Base-by-base conservation (phyloP, 2,797 vertebrate genomes). In the Danio jaintianensis region DNA sequence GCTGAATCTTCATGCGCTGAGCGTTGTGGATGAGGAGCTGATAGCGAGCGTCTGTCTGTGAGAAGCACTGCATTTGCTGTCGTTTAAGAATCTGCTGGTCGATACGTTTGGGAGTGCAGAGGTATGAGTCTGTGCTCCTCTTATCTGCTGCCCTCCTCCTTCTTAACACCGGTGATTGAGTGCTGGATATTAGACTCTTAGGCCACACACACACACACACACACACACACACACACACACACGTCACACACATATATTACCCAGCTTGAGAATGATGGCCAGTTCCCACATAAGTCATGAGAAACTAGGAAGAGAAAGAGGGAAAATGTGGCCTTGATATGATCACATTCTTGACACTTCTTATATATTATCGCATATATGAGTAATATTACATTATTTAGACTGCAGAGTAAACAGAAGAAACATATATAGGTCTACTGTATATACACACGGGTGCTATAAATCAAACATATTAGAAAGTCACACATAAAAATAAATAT, bases 91-190 rank as follows among this genome's bases (percentile, higher is more conserved):
- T 6, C 68, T 81, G 80, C 82, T 72, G 74, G 68, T 82, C 83
- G 72, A 85, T 81, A 59, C 36, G 52, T 55, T 71, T 79, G 58
- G 48, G 62, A 75, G 52, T 70, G 62, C 75, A 61, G 55, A 85
- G 80, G 75, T 82, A 59, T 76, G 67, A 81, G 82, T 61, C 48
- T 79, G 73, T 80, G 80, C 85, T 85, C 75, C 85, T 79, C 56
- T 88, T 91, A 91, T 91, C 90, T 89, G 75, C 84, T 29, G 53
- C 74, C 29, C 81, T 70, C 62, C 81, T 74, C 82, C 82, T 79
- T 87, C 86, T 86, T 88, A 89, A 78, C 79, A 59, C 15, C 38
- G 10, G 83, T 89, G 90, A 92, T 91, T 91, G 89, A 90, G 88
- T 85, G 89, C 81, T 81, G 82, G 83, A 87, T 86, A 87, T 87